phyloP scores from a whole-genome alignment of 2,888 invertebrate genomes.

The Hedya salicella region DNA sequence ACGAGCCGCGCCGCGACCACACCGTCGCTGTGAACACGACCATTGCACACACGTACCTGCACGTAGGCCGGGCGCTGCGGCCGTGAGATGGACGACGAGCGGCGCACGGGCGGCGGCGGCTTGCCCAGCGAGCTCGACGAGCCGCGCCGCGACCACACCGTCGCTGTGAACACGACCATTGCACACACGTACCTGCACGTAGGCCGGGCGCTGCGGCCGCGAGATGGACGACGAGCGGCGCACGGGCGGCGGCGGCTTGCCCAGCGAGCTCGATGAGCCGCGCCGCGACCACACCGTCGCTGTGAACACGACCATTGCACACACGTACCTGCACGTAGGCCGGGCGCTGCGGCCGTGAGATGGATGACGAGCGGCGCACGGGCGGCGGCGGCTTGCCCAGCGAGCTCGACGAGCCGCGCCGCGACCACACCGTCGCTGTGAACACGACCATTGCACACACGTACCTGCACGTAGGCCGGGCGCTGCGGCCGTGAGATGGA shows the following conservation, averaged over 20 bases:
- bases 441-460: constrained; percentile 22
- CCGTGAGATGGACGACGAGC: constrained; percentile 88
- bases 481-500: constrained; percentile 81
- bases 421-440: constrained; percentile 80
- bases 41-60: constrained; percentile 55
- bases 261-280: constrained; percentile 80
- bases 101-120: constrained; percentile 93
- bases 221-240: constrained; percentile 90
- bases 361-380: constrained; percentile 91
- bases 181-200: constrained; percentile 57
- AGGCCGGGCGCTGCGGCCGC: constrained; percentile 67
- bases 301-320: constrained; percentile 47
- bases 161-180: constrained; percentile 55
- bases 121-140: constrained; percentile 84
- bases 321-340: constrained; percentile 60
- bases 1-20: constrained; percentile 86
- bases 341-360: constrained; percentile 74
- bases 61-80: constrained; percentile 65
- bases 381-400: constrained; percentile 92
- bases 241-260: constrained; percentile 93
- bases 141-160: constrained; percentile 85
- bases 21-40: constrained; percentile 62
- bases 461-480: constrained; percentile 63
- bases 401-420: constrained; percentile 83
- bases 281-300: constrained; percentile 84